phyloP scores from a whole-genome alignment of 2,888 invertebrate genomes.

The Xestobium rufovillosum region DNA sequence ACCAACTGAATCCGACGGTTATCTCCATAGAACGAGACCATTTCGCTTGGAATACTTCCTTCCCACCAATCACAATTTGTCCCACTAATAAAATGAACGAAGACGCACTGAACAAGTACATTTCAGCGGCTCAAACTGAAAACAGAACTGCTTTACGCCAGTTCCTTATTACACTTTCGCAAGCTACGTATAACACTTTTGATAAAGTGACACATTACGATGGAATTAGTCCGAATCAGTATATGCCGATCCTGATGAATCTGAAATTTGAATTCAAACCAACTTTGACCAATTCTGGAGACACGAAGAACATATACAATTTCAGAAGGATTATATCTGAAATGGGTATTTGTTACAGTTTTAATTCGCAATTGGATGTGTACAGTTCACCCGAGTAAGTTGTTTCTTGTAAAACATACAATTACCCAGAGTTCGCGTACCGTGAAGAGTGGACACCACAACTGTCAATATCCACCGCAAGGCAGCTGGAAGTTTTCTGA shows the following conservation, averaged over 20 bases:
- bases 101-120: constrained; percentile 47
- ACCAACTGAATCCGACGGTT: constrained; percentile 63
- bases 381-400: constrained; percentile 53
- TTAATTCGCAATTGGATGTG: constrained; percentile 57
- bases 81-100: constrained; percentile 51
- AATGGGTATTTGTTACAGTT: constrained; percentile 61
- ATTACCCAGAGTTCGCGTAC: too few relatives aligned
- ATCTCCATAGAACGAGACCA: constrained; percentile 68
- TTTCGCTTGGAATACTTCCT: constrained; percentile 63
- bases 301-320: constrained; percentile 26
- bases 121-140: not conserved
- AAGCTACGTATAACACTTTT: constrained; percentile 55
- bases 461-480: too few relatives aligned
- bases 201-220: constrained; percentile 49
- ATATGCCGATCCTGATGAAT: constrained; percentile 49
- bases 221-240: constrained; percentile 49
- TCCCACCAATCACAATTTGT: constrained; percentile 61
- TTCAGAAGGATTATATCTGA: constrained; percentile 59
- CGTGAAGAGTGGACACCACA: too few relatives aligned
- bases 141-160: constrained; percentile 49
- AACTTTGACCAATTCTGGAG: constrained; percentile 38
- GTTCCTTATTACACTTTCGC: constrained; percentile 51
- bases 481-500: too few relatives aligned
- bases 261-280: constrained; percentile 49
- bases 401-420: too few relatives aligned